These are phyloP conservation scores for Tragelaphus scriptus DNA, from an alignment of 2,113 vertebrate genomes.

Conservation along the genomic window DNA sequence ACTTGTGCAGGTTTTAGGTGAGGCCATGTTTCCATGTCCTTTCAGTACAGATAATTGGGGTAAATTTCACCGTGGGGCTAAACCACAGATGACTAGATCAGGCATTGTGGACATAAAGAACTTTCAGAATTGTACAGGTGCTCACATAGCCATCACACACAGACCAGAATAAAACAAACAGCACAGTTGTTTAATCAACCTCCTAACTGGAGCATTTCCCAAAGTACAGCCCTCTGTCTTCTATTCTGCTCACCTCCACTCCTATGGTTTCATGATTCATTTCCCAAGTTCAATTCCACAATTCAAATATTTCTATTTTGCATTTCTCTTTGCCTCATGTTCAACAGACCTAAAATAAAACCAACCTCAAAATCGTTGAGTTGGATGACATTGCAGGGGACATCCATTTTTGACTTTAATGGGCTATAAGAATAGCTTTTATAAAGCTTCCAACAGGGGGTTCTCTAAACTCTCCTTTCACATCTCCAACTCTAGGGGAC, in stretches of 20 bases:
- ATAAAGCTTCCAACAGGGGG: not conserved
- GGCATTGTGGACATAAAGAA: not conserved
- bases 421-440: not conserved
- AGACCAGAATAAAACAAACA: not conserved
- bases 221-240: not conserved
- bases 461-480: not conserved
- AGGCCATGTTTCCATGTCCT: not conserved
- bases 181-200: not conserved
- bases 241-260: not conserved
- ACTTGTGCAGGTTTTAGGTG: not conserved
- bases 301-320: slow-evolving; percentile 39
- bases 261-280: not conserved
- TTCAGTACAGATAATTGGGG: not conserved
- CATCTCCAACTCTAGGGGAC: not conserved
- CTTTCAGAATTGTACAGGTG: not conserved
- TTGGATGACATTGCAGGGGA: not conserved
- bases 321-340: slow-evolving; percentile 17
- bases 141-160: not conserved
- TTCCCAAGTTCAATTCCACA: slow-evolving; percentile 7
- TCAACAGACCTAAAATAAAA: slow-evolving; percentile 48
- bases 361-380: not conserved
- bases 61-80: not conserved
- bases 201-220: not conserved
- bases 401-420: not conserved
- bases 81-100: not conserved